Conservation (phyloP, 2,797 vertebrate species). For the Buphagus erythrorhynchus region DNA sequence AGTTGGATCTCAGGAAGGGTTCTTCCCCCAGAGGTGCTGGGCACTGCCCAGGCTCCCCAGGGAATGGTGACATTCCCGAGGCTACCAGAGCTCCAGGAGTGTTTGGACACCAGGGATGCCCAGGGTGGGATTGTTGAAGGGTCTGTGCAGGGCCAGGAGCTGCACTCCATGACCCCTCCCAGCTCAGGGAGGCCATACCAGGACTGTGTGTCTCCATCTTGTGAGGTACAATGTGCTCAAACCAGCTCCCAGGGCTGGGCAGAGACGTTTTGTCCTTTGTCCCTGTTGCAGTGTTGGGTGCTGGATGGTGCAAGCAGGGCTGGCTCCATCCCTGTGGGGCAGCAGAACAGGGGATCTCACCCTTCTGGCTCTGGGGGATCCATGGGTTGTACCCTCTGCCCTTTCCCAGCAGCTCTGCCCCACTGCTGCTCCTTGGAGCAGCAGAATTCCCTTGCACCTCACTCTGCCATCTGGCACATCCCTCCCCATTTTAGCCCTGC, state of each 20-base stretch:
- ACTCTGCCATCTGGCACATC: neutral
- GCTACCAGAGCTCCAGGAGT: neutral
- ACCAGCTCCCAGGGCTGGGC: neutral
- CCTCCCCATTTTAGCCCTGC: neutral
- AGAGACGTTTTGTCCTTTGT: too few species aligned
- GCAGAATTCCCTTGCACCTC: neutral
- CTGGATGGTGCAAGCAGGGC: neutral
- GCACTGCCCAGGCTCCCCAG: neutral
- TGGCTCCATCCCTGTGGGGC: neutral
- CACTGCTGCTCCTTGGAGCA: neutral
- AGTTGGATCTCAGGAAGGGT: rapidly evolving
- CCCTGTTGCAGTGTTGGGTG: neutral
- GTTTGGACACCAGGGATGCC: rapidly evolving
- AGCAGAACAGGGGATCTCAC: neutral
- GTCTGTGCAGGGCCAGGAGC: rapidly evolving
- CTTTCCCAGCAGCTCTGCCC: neutral
- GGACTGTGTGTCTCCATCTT: rapidly evolving
- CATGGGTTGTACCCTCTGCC: too few species aligned
- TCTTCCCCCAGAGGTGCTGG: neutral
- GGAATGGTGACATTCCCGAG: neutral
- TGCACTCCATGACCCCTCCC: rapidly evolving
- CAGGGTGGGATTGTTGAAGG: neutral
- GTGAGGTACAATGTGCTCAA: rapidly evolving
- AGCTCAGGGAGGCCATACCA: neutral
- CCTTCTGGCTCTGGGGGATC: neutral